Evolutionary conservation across 2,797 vertebrate species (phyloP).

Genomic region (Thaleichthys pacificus): DNA sequence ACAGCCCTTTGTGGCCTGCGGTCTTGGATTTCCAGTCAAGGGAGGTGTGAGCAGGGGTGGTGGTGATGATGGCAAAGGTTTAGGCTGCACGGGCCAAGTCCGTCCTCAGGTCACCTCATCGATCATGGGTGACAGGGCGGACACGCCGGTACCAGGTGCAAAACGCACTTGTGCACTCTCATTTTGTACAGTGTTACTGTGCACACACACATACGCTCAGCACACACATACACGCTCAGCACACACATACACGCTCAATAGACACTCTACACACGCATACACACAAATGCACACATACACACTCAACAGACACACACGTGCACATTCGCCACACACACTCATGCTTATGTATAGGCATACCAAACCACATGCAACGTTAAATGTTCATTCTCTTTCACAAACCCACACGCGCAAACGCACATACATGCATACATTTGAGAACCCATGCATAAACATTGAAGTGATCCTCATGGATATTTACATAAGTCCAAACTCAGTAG

Average conservation of each 20-base stretch:
- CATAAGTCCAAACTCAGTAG: conserved; percentile 47
- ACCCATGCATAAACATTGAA: conserved; percentile 59
- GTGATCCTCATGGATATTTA: conserved; percentile 60
- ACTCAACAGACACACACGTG: background rate
- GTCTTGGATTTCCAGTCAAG: conserved; percentile 63
- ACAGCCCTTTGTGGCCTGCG: conserved; percentile 62
- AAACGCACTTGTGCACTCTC: conserved; percentile 7
- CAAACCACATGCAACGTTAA: background rate
- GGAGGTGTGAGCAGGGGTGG: conserved; percentile 55
- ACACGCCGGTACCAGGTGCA: conserved; percentile 31
- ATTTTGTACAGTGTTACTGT: conserved; percentile 31
- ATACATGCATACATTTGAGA: background rate
- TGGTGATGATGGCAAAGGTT: conserved; percentile 25
- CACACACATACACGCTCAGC: background rate
- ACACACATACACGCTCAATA: conserved; percentile 1
- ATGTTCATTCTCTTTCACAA: background rate
- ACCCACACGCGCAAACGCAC: background rate
- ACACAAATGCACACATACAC: background rate
- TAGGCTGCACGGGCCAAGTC: conserved; percentile 14
- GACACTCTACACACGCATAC: background rate
- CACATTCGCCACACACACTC: background rate
- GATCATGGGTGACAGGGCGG: conserved; percentile 47
- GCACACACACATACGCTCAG: background rate
- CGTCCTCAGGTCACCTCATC: conserved; percentile 34
- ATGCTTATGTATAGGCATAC: too few relatives aligned